A percentile compares a stretch with the other conserved stretches of the same genome.
Evolutionary conservation across 2,797 vertebrate species (phyloP).

Genomic region (Chloroceryle inda): DNA sequence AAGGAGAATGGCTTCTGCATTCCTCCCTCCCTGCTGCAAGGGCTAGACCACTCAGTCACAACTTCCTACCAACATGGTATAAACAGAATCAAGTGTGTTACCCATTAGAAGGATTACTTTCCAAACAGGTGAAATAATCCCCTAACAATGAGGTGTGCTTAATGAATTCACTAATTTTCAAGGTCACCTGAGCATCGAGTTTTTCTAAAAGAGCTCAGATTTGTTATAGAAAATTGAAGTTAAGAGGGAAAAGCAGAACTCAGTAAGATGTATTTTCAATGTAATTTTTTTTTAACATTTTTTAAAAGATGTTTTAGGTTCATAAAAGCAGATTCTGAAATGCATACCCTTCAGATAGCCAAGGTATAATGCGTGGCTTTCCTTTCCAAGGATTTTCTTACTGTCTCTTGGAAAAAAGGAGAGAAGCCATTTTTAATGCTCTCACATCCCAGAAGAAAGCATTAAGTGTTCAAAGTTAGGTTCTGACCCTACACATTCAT

Average conservation of each 20-base stretch:
- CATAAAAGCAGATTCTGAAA: neutral
- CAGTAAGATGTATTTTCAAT: neutral
- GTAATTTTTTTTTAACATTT: neutral
- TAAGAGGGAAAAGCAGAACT: neutral
- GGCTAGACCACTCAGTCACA: neutral
- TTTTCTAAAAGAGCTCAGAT: neutral
- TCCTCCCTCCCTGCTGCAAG: neutral
- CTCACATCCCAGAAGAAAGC: neutral
- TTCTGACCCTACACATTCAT: neutral
- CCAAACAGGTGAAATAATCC: neutral
- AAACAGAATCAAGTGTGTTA: neutral
- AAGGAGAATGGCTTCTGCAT: neutral
- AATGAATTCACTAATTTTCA: neutral
- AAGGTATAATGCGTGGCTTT: neutral
- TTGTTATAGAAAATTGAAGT: neutral
- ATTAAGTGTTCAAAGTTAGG: neutral
- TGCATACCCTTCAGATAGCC: neutral
- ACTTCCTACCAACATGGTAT: neutral
- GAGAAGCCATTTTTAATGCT: neutral
- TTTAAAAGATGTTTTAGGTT: neutral
- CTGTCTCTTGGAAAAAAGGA: neutral
- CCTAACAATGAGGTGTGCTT: neutral
- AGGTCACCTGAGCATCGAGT: neutral
- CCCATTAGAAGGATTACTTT: neutral
- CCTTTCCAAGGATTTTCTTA: neutral